phyloP scores from a whole-genome alignment of 2,888 invertebrate species.

The Eudasyphora cyanicolor region DNA sequence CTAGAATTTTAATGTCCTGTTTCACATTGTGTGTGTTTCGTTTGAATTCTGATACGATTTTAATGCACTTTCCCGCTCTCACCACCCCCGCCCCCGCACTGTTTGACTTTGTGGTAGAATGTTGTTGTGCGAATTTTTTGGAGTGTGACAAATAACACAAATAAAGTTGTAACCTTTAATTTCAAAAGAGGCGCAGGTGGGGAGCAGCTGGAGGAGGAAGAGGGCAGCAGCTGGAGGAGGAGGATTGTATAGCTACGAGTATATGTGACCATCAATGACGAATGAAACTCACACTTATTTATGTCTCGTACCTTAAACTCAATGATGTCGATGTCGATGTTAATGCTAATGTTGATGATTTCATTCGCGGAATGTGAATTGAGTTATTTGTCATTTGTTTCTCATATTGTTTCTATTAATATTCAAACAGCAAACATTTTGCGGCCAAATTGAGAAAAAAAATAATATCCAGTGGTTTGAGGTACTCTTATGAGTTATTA shows the following conservation, averaged over 20 bases:
- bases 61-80: neutral
- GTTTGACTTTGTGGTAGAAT: neutral
- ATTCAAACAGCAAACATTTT: conserved; percentile 9
- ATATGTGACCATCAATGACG: neutral
- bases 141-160: conserved; percentile 1
- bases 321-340: too few species aligned
- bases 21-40: neutral
- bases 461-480: neutral
- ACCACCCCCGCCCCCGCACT: neutral
- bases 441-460: neutral
- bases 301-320: neutral
- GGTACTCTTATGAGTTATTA: too few species aligned
- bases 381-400: conserved; percentile 19
- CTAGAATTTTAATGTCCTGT: neutral
- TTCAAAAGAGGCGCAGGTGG: neutral
- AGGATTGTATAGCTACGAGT: neutral
- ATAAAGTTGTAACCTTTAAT: conserved; percentile 4
- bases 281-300: neutral
- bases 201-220: neutral
- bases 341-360: neutral
- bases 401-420: neutral
- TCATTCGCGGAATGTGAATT: conserved; percentile 25
- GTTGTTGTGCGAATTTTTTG: neutral
- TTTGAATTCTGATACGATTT: neutral
- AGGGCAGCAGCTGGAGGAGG: neutral